phyloP scores from a whole-genome alignment of 2,113 vertebrate species.

The Aspiorhynchus laticeps region DNA sequence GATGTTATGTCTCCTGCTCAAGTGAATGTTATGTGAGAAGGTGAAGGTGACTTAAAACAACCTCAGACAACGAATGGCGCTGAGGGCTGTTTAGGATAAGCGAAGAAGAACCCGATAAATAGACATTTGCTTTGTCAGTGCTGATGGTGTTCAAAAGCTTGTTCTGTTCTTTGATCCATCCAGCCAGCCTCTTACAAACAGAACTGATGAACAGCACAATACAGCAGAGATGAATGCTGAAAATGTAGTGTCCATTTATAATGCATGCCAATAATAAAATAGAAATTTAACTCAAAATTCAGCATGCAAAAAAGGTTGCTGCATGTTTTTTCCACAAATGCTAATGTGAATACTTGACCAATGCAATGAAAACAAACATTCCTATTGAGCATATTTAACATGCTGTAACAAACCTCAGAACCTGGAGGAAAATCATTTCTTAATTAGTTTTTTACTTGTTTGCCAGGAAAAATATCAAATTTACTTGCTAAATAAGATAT shows the following conservation, averaged over 20 bases:
- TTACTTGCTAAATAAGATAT: not conserved
- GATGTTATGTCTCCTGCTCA: constrained; percentile 6
- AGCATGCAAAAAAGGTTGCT: not conserved
- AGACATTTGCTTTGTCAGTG: constrained; percentile 69
- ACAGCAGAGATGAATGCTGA: not conserved
- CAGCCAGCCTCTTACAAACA: constrained; percentile 62
- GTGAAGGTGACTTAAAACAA: constrained; percentile 32
- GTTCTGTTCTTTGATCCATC: constrained; percentile 66
- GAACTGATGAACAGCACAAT: constrained; percentile 45
- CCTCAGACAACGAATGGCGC: not conserved
- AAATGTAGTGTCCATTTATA: not conserved
- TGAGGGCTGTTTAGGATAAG: constrained; percentile 22
- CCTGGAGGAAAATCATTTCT: not conserved
- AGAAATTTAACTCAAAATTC: not conserved
- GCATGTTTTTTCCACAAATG: too few relatives aligned
- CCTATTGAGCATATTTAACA: not conserved
- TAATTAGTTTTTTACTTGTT: not conserved
- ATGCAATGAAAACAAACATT: not conserved
- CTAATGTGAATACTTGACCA: not conserved
- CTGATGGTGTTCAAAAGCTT: constrained; percentile 63
- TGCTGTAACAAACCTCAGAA: not conserved
- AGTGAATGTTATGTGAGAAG: constrained; percentile 17
- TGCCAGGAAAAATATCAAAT: not conserved
- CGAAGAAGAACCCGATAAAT: constrained; percentile 27
- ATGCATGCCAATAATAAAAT: not conserved